A percentile compares a stretch with the other conserved stretches of the same genome.
phyloP scores from a whole-genome alignment of 1,140 invertebrate genomes.

The Bombus pascuorum region DNA sequence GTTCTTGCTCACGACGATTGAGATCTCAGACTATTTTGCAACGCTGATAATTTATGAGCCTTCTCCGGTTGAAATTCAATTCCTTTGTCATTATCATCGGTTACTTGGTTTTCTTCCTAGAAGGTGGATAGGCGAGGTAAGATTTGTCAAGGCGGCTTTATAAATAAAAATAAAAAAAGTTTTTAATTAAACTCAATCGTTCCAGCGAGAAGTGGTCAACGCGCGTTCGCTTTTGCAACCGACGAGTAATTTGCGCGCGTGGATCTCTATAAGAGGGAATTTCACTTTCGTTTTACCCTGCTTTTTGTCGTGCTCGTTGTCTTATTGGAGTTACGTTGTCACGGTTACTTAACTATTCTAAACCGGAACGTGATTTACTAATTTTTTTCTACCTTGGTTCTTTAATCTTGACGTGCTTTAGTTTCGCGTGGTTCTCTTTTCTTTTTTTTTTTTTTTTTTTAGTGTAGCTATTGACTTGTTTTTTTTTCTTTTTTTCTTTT shows the following conservation, averaged over 20 bases:
- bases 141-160: not conserved
- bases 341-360: conserved; percentile 25
- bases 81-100: not conserved
- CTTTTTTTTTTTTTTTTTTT: not conserved
- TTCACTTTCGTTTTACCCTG: not conserved
- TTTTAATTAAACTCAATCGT: not conserved
- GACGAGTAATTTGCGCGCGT: not conserved
- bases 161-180: not conserved
- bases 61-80: not conserved
- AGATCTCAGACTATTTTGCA: conserved; percentile 25
- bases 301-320: not conserved
- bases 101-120: not conserved
- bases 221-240: not conserved
- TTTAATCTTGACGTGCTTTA: not conserved
- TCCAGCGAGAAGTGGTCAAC: not conserved
- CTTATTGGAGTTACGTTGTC: not conserved
- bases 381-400: not conserved
- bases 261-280: not conserved
- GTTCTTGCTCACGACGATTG: not conserved
- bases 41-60: not conserved
- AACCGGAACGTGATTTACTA: not conserved
- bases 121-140: not conserved
- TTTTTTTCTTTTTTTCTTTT: no score
- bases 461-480: not conserved
- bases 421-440: not conserved